Base-by-base conservation (phyloP, 2,113 vertebrate species). In the Acanthochromis polyacanthus region DNA sequence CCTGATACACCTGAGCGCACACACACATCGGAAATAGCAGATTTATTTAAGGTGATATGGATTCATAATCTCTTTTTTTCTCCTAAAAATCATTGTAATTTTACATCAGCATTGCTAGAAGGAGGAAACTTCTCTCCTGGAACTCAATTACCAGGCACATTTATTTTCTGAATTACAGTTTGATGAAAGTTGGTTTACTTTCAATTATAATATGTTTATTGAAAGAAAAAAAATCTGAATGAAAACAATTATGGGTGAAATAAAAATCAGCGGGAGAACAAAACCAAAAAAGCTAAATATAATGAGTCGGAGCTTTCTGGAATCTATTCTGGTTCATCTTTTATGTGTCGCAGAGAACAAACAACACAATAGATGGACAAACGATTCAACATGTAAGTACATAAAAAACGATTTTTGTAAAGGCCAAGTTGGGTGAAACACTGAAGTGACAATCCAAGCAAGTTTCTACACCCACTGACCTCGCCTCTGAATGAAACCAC, bases 1-100 rank as follows among this genome's bases (percentile, higher is more conserved):
- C 94, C 93, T 99, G 98, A 89, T 99, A 99, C 45, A 99, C 96
- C 98, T 99, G 83, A 46, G 1, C 75, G 0, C 59, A 50, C 72
- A 63, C 58, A 66, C 46, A 64, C 61, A 79, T 8, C 66, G 51
- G 36, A 38, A 4, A 58, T 10, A 28, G 10, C 4, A 19, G 43
- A 56, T 55, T 70, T 20, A 22, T 76, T 55, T 48, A 30, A 6
- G 43, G 4, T 64, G 17, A 38, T 38, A 2, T 23, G 25, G 32
- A 59, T 53, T 67, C 70, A 1, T 55, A 55, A 68, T 77, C 48
- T 43, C 50, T 48, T 68, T 70, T 70, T 48, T 25, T 56, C 2
- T 8, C 64, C 14, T 22, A 38, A 48, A 40, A 40, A 40, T 40
- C 20, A 48, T 74, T n/a, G 15, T 10, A 70, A 70, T 62, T 59